phyloP scores from a whole-genome alignment of 2,888 invertebrate species.

The Elmis aenea region DNA sequence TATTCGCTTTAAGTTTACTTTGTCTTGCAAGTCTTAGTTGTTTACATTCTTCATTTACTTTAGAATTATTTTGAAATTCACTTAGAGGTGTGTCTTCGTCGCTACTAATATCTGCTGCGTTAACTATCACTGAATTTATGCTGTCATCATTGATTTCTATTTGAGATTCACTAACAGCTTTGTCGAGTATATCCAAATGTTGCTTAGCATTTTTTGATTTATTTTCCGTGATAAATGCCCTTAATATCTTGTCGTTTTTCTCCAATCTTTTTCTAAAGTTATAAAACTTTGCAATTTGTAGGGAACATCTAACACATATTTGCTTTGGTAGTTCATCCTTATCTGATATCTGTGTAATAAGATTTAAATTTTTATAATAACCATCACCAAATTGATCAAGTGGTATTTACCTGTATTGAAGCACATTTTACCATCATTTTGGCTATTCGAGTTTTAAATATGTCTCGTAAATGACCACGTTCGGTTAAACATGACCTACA shows the following conservation, averaged over 20 bases:
- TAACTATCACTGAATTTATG: slow-evolving; percentile 10
- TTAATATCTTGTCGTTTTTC: slow-evolving; percentile 38
- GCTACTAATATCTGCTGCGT: slow-evolving; percentile 19
- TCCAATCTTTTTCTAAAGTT: slow-evolving; percentile 45
- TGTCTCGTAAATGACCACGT: slow-evolving; percentile 33
- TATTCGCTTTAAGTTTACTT: slow-evolving; percentile 18
- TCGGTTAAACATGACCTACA: slow-evolving; percentile 39
- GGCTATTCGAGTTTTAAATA: slow-evolving; percentile 35
- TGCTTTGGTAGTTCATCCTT: slow-evolving; percentile 42
- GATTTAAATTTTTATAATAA: slow-evolving; percentile 9
- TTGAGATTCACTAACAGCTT: slow-evolving; percentile 35
- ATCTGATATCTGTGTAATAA: slow-evolving; percentile 38
- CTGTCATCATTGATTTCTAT: slow-evolving; percentile 25
- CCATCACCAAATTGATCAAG: slow-evolving; percentile 6
- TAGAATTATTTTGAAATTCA: slow-evolving; percentile 11
- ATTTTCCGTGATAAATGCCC: slow-evolving; percentile 31
- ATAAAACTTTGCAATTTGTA: slow-evolving; percentile 42
- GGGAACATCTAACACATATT: slow-evolving; percentile 45
- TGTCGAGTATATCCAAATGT: slow-evolving; percentile 32
- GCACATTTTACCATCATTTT: slow-evolving; percentile 40
- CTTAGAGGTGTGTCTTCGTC: slow-evolving; percentile 29
- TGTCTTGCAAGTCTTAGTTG: slow-evolving; percentile 10
- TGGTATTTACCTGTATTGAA: slow-evolving; percentile 35
- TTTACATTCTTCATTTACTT: slow-evolving; percentile 3
- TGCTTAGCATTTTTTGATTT: slow-evolving; percentile 21